Base-by-base conservation (phyloP, 2,797 vertebrate species). In the Sebastes steindachneri region DNA sequence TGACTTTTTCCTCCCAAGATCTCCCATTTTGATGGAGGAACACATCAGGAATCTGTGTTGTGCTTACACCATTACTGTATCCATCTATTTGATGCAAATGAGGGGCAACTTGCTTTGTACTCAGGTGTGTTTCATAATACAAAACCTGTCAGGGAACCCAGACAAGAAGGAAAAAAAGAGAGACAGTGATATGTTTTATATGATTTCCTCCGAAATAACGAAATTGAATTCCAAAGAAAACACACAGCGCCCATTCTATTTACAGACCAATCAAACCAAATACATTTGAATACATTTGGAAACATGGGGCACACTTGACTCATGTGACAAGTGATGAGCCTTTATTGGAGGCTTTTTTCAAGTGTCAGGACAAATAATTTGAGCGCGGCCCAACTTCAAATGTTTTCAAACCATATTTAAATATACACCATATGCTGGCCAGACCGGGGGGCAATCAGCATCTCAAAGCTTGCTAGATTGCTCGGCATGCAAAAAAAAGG, bases 191-290 rank as follows among this genome's bases (percentile, higher is more conserved):
- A 72, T 73, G 68, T 67, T 71, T 59, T 59, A 71, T 70, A 48
- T 82, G 75, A 77, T 89, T 82, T 88, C 71, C 65, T 78, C 37
- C 14, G 15, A 90, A 91, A 84, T 57, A 82, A 70, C 28, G 21
- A 88, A 80, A 89, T 73, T 86, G 86, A 92, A 89, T 84, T 83
- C 88, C 68, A 81, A 89, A 91, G 84, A 91, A 92, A 88, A 89
- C 78, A 77, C 72, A 77, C 66, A 12, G 54, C 53, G 17, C 63
- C 63, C 76, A 55, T 90, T 88, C 83, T 88, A 86, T 93, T 90
- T 86, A 86, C 88, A 86, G 82, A 80, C 81, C 93, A 86, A 90
- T 88, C 88, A 87, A 89, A 91, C 53, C 73, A 73, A 79, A 90
- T 68, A 53, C 57, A 85, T 88, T 85, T 87, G 86, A 93, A 93